phyloP scores from a whole-genome alignment of 2,113 vertebrate species.

The Serilophus lunatus region DNA sequence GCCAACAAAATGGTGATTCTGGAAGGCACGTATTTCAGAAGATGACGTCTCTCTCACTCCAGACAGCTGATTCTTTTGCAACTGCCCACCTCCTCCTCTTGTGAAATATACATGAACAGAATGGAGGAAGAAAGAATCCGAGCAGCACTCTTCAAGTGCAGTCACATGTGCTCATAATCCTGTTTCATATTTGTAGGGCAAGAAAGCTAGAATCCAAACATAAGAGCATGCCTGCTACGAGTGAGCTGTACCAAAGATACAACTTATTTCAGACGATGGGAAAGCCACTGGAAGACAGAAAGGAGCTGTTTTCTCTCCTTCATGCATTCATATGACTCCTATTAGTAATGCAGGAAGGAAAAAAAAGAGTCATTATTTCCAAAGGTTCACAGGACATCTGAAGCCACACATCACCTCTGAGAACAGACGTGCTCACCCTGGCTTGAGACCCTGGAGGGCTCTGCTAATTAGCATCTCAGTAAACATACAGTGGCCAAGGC shows the following conservation, averaged over 20 bases:
- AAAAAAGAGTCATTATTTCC: neutral
- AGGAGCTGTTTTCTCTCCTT: neutral
- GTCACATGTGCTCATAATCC: neutral
- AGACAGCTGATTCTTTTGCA: neutral
- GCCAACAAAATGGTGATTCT: conserved; percentile 29
- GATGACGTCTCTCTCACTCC: neutral
- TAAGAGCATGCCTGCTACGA: neutral
- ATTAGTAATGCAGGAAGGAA: neutral
- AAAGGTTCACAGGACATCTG: neutral
- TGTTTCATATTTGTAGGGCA: neutral
- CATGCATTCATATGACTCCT: neutral
- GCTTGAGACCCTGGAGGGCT: neutral
- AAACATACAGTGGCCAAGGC: neutral
- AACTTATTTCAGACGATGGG: neutral
- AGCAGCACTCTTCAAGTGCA: neutral
- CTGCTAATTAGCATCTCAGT: neutral
- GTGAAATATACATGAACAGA: neutral
- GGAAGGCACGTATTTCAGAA: neutral
- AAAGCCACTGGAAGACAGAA: neutral
- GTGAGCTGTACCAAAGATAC: neutral
- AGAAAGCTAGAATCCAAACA: neutral
- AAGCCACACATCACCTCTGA: conserved; percentile 12
- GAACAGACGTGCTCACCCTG: neutral
- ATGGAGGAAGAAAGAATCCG: neutral
- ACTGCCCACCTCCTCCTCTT: neutral